Evolutionary conservation across 2,797 vertebrate species (phyloP), one percentile per base, ranked within the genome.

Genomic region (Spinus olivaceus): DNA sequence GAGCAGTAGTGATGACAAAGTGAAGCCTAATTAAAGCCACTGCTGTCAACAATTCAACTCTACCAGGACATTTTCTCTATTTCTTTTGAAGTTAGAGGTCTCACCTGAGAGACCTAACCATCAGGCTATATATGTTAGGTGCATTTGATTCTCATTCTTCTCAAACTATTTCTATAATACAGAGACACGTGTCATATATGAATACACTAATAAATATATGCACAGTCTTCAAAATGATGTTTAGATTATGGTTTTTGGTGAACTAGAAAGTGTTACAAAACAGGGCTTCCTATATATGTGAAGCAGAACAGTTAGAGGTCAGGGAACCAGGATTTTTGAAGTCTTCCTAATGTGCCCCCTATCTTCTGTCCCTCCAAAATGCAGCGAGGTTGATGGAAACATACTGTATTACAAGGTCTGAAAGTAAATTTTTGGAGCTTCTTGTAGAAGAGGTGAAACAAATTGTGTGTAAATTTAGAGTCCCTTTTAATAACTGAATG

Each of bases 11-110:
- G 59, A 81, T 86, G 84, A 89, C 94, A 10, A 95, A 67, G 20
- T 76, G 87, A 95, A 92, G 24, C 56, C 82, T 81, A 69, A 95
- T 92, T 92, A 76, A 94, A 88, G 56, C 10, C 51, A 42, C 56
- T 81, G 39, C 8, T 83, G 39, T 84, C 89, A 92, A 77, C 56
- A 70, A 39, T 33, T 37, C 49, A 39, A 21, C 18, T 35, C 44
- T 66, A 83, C 11, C 19, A 79, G 37, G 51, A 46, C 14, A 42
- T 84, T 93, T 89, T 80, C 37, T 79, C 27, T 8, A 6, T 32
- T 70, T 91, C 63, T 85, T 50, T 44, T 88, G 41, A 86, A 80
- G 28, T 27, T 56, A 24, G 21, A 33, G 2, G 22, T 79, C 19
- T 81, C 28, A 51, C 35, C 44, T 90, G 41, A 72, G 14, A 37